Base-by-base conservation (phyloP, 30 jellyfish, hydroid and myxozoan genomes). In the Nemopilema nomurai region DNA sequence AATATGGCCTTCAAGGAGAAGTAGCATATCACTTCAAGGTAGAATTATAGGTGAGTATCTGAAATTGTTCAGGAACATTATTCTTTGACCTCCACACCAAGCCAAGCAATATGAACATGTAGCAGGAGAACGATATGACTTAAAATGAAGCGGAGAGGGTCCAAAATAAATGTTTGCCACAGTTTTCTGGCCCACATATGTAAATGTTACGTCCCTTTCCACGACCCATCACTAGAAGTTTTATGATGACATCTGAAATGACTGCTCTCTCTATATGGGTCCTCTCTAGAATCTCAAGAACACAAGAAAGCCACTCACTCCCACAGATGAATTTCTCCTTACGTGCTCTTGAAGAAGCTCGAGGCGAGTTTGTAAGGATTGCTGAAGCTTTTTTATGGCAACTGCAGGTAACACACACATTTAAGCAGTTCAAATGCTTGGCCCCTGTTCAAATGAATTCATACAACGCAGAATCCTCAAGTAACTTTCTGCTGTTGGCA, bases 401-500 rank as follows among this genome's bases (percentile, higher is more conserved):
- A 63, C 72, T 63, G 72, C 72, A 63, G 7, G 29, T 63, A 8
- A 8, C 72, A 63, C 8, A n/a, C 72, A 19, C 16, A 63, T 24
- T 63, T 63, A 4, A 63, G 72, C 72, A 63, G 72, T 24, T 63
- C 72, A 19, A n/a, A 63, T 63, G 18, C 16, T 63, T 63, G 4
- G 72, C 72, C 7, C 72, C 72, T 63, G 72, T 63, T 24, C 72
- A 63, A n/a, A n/a, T 18, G 72, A 63, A 24, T 24, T 63, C 72
- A n/a, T 63, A 63, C 29, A 63, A 6, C 29, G 29, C 72, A n/a
- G 29, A 63, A 24, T n/a, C 29, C 29, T n/a, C 72, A 19, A 24
- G 16, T 19, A 63, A 24, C 29, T 63, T 63, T n/a, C 72, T 63
- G 29, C 72, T 63, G 29, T 63, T 63, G 57, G n/a, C 57, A 6